Conservation (phyloP, 2,888 invertebrate species). For the Atherix ibis region DNA sequence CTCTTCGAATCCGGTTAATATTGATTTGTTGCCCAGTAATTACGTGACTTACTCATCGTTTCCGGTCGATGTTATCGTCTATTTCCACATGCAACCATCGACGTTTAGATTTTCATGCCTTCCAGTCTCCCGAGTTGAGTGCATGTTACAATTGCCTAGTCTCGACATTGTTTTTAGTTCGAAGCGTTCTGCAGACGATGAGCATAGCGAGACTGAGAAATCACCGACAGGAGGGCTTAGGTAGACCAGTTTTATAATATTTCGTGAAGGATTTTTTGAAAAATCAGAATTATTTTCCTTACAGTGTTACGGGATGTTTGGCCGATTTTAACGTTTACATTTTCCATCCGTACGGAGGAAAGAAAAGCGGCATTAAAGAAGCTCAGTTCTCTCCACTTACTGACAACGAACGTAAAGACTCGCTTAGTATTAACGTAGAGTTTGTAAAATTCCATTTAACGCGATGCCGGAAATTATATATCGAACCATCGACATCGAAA, state of each 20-base stretch:
- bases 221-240: constrained; percentile 28
- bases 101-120: constrained; percentile 91
- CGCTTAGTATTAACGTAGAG: constrained; percentile 89
- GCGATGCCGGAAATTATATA: constrained; percentile 74
- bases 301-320: constrained; percentile 89
- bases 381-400: constrained; percentile 76
- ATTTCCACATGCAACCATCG: constrained; percentile 95
- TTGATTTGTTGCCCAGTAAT: constrained; percentile 46
- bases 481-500: constrained; percentile 36
- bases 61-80: constrained; percentile 96
- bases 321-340: constrained; percentile 96
- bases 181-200: constrained; percentile 64
- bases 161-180: constrained; percentile 94
- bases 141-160: constrained; percentile 89
- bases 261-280: too few relatives aligned
- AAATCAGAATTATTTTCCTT: constrained; percentile 40
- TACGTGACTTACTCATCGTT: constrained; percentile 85
- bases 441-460: constrained; percentile 93
- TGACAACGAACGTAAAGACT: constrained; percentile 86
- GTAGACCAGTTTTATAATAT: constrained; percentile 9
- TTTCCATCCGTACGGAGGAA: constrained; percentile 93
- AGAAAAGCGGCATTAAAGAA: constrained; percentile 63
- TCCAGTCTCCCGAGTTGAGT: constrained; percentile 89
- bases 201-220: constrained; percentile 22
- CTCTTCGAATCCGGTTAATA: constrained; percentile 30